Conservation (phyloP, 2,113 vertebrate species). For the Hiodon alosoides region DNA sequence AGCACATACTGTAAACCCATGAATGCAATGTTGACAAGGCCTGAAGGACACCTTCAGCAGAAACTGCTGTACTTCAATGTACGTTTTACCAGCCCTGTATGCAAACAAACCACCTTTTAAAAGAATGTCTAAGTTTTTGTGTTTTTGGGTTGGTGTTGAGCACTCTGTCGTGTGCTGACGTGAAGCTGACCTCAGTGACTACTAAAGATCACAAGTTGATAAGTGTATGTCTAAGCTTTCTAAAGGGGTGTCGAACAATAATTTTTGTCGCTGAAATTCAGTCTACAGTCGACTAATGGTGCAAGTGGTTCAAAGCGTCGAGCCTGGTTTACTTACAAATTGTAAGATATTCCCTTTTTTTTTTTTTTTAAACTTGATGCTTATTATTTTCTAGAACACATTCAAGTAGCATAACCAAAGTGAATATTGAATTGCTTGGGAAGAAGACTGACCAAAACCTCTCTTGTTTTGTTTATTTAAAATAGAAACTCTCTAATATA, state of each 20-base stretch:
- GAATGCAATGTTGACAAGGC: constrained; percentile 24
- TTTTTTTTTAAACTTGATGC: constrained; percentile 45
- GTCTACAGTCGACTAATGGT: neutral
- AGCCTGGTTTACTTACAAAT: constrained; percentile 3
- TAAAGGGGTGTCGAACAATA: no score
- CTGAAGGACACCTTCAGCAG: constrained; percentile 1
- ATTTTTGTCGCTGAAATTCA: neutral
- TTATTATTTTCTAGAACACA: constrained; percentile 44
- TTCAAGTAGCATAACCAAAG: constrained; percentile 57
- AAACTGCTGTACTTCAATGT: constrained; percentile 1
- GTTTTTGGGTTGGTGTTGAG: constrained; percentile 33
- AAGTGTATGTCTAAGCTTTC: constrained; percentile 28
- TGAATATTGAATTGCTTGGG: constrained; percentile 43
- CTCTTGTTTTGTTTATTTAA: constrained; percentile 12
- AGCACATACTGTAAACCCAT: constrained; percentile 39
- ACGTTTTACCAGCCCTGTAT: neutral
- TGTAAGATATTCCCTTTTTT: constrained; percentile 22
- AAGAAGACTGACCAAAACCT: constrained; percentile 46
- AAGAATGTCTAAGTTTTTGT: neutral
- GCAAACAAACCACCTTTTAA: constrained; percentile 17
- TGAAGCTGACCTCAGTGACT: constrained; percentile 10
- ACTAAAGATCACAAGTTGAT: constrained; percentile 29
- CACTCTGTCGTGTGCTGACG: constrained; percentile 31
- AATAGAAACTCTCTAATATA: constrained; percentile 14
- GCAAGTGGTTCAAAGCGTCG: neutral